These are phyloP conservation scores for Colinus virginianus DNA, from an alignment of 2,113 vertebrate genomes.

Conservation along the genomic window DNA sequence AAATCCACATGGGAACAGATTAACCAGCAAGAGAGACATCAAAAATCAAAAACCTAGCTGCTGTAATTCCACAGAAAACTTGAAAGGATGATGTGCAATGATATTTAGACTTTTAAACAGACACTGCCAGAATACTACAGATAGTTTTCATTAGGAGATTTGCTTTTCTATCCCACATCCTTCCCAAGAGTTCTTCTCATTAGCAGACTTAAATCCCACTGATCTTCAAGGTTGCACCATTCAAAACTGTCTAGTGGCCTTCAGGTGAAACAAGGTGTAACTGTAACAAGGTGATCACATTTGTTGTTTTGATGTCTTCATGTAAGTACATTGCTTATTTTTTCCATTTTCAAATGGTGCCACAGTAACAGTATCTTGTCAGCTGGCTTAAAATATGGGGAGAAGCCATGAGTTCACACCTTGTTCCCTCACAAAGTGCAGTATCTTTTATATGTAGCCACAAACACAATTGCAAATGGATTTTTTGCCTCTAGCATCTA, in stretches of 20 bases:
- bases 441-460: not conserved
- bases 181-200: not conserved
- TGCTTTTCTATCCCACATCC: not conserved
- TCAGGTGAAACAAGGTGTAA: not conserved
- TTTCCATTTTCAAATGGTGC: not conserved
- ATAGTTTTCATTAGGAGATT: constrained; percentile 24
- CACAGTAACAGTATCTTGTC: not conserved
- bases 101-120: constrained; percentile 51
- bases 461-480: not conserved
- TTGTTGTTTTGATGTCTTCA: not conserved
- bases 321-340: not conserved
- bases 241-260: not conserved
- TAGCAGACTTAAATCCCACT: not conserved
- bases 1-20: constrained; percentile 67
- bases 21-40: constrained; percentile 68
- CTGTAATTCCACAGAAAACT: constrained; percentile 67
- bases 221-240: not conserved
- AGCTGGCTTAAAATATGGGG: not conserved
- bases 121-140: not conserved
- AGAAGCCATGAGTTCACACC: not conserved
- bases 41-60: constrained; percentile 67
- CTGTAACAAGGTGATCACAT: not conserved
- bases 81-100: constrained; percentile 49
- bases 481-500: not conserved
- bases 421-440: not conserved